These are phyloP conservation scores for Mionectes olivaceus DNA, from an alignment of 2,797 vertebrate genomes.

Conservation along the genomic window DNA sequence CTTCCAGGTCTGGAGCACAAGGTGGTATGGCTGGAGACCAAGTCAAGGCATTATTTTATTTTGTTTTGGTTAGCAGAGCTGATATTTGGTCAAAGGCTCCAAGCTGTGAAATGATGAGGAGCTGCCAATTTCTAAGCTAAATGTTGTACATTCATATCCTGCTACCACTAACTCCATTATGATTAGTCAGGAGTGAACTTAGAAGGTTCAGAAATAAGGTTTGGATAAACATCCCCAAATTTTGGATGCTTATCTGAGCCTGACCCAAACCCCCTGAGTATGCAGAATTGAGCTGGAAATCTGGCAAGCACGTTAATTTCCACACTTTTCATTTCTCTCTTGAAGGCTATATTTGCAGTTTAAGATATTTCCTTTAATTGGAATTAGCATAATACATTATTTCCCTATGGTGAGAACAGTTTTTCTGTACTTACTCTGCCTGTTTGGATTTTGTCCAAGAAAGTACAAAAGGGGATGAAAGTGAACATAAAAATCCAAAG, in stretches of 20 bases:
- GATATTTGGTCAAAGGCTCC: conserved; percentile 70
- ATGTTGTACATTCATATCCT: conserved; percentile 57
- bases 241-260: conserved; percentile 73
- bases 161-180: conserved; percentile 65
- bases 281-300: conserved; percentile 62
- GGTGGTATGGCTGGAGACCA: conserved; percentile 65
- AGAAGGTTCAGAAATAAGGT: conserved; percentile 62
- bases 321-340: conserved; percentile 68
- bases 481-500: conserved; percentile 39
- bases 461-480: conserved; percentile 59
- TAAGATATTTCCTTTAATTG: conserved; percentile 69
- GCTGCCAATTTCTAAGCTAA: conserved; percentile 71
- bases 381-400: conserved; percentile 76
- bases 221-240: conserved; percentile 69
- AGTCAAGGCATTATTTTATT: conserved; percentile 74
- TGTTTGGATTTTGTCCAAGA: conserved; percentile 52
- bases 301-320: conserved; percentile 72
- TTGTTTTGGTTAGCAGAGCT: conserved; percentile 67
- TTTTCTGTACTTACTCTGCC: conserved; percentile 60
- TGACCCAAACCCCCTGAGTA: conserved; percentile 62
- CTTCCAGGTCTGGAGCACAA: conserved; percentile 47
- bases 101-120: conserved; percentile 64
- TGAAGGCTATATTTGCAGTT: conserved; percentile 70
- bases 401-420: conserved; percentile 69
- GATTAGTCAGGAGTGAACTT: conserved; percentile 52